These are phyloP conservation scores for Microchrysa polita DNA, from an alignment of 2,888 invertebrate species.

Conservation along the genomic window DNA sequence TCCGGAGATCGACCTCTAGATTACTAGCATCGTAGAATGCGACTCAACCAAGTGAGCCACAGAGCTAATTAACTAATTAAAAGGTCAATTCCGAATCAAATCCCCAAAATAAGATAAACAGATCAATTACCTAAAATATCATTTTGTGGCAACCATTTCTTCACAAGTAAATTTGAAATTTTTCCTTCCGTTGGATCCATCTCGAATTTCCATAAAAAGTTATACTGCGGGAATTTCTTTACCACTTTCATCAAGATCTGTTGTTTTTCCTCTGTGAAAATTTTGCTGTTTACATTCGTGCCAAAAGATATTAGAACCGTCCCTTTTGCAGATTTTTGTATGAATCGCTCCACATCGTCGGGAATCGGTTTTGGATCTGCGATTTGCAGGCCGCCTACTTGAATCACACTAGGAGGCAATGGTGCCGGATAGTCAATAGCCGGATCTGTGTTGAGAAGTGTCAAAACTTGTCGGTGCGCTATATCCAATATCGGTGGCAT, in stretches of 20 bases:
- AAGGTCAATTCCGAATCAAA: constrained; percentile 16
- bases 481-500: constrained; percentile 52
- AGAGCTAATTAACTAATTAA: constrained; percentile 36
- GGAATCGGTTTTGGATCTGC: constrained; percentile 55
- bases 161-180: constrained; percentile 60
- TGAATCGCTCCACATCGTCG: constrained; percentile 54
- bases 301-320: constrained; percentile 60
- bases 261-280: constrained; percentile 49
- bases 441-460: constrained; percentile 59
- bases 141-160: constrained; percentile 67
- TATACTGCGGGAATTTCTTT: constrained; percentile 55
- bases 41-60: too few relatives aligned
- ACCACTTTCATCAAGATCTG: constrained; percentile 56
- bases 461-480: constrained; percentile 53
- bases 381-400: constrained; percentile 62
- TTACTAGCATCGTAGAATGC: too few relatives aligned
- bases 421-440: constrained; percentile 58
- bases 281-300: constrained; percentile 55
- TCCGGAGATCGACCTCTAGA: too few relatives aligned
- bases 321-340: constrained; percentile 56
- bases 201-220: constrained; percentile 62
- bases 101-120: too few relatives aligned
- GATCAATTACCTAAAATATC: constrained; percentile 67
- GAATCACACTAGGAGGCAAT: constrained; percentile 60
- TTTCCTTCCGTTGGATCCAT: constrained; percentile 45